Evolutionary conservation across 2,797 vertebrate species (phyloP), one percentile per base, ranked within the genome.

Genomic region (Sardinella longiceps): DNA sequence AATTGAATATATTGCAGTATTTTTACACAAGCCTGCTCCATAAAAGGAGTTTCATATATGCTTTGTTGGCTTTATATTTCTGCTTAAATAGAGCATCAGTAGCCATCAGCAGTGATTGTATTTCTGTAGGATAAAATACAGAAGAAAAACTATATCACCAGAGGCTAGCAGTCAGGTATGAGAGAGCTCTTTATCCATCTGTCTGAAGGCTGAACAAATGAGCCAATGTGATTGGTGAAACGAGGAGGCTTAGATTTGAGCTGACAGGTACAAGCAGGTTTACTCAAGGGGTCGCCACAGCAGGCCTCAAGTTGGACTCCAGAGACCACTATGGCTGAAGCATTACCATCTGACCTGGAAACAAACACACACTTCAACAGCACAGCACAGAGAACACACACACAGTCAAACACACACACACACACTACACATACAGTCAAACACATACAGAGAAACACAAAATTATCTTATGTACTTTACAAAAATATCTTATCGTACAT

Each of bases 261-360:
- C 89, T 94, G 93, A 94, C 92, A 93, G 92, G 91, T 91, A 92
- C 91, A 92, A 93, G 92, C 89, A 88, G 90, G 92, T 87, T 86
- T 91, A 80, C 91, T 90, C 93, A 88, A 89, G 89, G 90, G 56
- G 87, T 91, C 86, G 86, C 91, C 85, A 48, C 53, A 88, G 91
- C 87, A 82, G 83, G 87, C 91, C 91, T 91, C 88, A 90, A 60
- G 85, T 39, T 7, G 33, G 33, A 10, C 70, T 37, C 70, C 37
- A 18, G 70, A 43, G 70, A 77, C 10, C 7, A 6, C 7, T 23
- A 9, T 9, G 70, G 18, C 70, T 9, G 15, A 39, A 9, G 20
- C 70, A 77, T 20, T 43, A 39, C 70, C 70, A 77, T 43, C 37
- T 77, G 70, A 77, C 33, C 70, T 77, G 70, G 70, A 77, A 77